phyloP scores from a whole-genome alignment of 1,140 invertebrate species.

The Zaprionus kolodkinae region DNA sequence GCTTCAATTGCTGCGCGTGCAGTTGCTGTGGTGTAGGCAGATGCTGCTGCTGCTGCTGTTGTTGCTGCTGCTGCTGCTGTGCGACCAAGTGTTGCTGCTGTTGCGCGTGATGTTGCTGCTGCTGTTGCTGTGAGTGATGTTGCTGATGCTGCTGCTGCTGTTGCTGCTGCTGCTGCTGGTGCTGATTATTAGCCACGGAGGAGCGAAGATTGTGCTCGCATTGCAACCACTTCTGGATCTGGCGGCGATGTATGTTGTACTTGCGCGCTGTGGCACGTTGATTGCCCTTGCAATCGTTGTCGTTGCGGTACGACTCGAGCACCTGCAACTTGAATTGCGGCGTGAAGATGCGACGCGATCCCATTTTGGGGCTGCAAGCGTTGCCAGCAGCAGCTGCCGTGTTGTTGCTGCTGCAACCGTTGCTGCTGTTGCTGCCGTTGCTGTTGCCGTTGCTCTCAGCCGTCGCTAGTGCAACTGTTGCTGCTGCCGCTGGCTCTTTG shows the following conservation, averaged over 20 bases:
- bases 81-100: constrained; percentile 13
- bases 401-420: constrained; percentile 1
- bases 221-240: constrained; percentile 95
- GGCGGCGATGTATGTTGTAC: constrained; percentile 93
- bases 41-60: constrained; percentile 16
- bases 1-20: constrained; percentile 32
- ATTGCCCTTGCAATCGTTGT: constrained; percentile 93
- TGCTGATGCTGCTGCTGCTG: constrained; percentile 67
- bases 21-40: constrained; percentile 21
- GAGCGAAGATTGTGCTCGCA: constrained; percentile 90
- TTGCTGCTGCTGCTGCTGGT: constrained; percentile 63
- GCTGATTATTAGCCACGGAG: constrained; percentile 86
- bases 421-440: constrained; percentile 21
- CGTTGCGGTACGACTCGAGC: constrained; percentile 92
- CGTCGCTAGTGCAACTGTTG: constrained; percentile 21
- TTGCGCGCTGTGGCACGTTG: constrained; percentile 93
- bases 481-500: constrained; percentile 34
- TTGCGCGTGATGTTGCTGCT: constrained; percentile 56
- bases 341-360: constrained; percentile 92
- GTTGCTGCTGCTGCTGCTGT: constrained; percentile 6
- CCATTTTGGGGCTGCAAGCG: constrained; percentile 86
- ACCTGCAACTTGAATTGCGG: constrained; percentile 94
- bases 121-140: constrained; percentile 31
- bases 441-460: constrained; percentile 31
- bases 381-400: constrained; percentile 14